Evolutionary conservation across 2,113 vertebrate genomes (phyloP).

Genomic region (Lagenorhynchus albirostris): DNA sequence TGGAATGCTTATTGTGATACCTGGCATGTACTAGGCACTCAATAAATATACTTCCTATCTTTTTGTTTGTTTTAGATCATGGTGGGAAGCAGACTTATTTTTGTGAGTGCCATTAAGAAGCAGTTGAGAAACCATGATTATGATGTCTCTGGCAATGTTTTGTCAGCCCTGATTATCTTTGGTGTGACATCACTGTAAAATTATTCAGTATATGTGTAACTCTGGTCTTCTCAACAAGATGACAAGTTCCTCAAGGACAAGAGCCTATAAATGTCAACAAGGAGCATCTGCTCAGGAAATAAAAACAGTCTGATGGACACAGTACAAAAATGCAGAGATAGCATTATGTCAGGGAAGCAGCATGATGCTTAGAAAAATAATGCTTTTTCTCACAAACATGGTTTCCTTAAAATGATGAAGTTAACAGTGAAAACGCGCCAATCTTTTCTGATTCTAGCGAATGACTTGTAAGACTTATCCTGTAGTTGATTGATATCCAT

Average conservation of each 20-base stretch:
- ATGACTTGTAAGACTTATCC: neutral
- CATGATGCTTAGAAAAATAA: neutral
- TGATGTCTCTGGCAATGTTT: neutral
- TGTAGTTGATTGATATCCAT: neutral
- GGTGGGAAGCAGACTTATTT: neutral
- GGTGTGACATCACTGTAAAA: neutral
- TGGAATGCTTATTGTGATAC: neutral
- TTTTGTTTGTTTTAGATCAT: neutral
- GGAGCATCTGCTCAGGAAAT: neutral
- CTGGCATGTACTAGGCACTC: neutral
- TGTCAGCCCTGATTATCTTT: neutral
- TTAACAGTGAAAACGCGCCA: neutral
- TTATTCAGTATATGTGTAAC: neutral
- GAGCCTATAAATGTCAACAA: neutral
- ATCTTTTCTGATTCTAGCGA: neutral
- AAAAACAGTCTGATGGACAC: neutral
- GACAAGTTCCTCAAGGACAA: neutral
- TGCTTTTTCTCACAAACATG: neutral
- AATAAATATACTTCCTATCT: neutral
- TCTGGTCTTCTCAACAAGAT: neutral
- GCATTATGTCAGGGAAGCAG: neutral
- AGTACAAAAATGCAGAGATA: neutral
- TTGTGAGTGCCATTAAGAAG: neutral
- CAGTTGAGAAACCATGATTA: neutral
- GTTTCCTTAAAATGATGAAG: neutral